Evolutionary conservation across 2,888 invertebrate species (phyloP).

Genomic region (Helleia helle): DNA sequence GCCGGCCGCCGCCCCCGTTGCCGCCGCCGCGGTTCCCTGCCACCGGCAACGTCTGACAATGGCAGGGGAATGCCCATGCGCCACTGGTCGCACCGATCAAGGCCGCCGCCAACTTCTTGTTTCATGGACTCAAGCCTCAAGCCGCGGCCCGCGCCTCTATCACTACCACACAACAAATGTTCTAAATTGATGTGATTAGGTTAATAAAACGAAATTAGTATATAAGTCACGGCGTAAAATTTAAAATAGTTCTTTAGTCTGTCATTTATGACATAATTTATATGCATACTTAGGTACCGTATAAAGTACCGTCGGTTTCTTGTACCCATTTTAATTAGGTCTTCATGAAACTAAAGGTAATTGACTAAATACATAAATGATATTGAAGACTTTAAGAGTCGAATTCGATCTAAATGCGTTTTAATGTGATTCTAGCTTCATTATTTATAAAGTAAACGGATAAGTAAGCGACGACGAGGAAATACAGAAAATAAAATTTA

Average conservation of each 20-base stretch:
- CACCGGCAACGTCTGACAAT: slow-evolving; percentile 85
- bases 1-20: slow-evolving; percentile 86
- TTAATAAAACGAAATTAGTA: slow-evolving; percentile 55
- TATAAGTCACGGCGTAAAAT: slow-evolving; percentile 63
- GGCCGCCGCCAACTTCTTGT: slow-evolving; percentile 80
- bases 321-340: slow-evolving; percentile 62
- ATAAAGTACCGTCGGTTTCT: slow-evolving; percentile 59
- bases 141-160: slow-evolving; percentile 55
- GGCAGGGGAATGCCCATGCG: slow-evolving; percentile 76
- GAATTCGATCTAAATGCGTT: slow-evolving; percentile 17
- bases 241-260: slow-evolving; percentile 62
- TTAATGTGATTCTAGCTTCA: slow-evolving; percentile 36
- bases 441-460: slow-evolving; percentile 29
- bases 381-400: slow-evolving; percentile 15
- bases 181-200: slow-evolving; percentile 73
- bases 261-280: slow-evolving; percentile 68
- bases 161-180: slow-evolving; percentile 72
- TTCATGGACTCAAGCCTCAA: slow-evolving; percentile 77
- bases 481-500: slow-evolving; percentile 35
- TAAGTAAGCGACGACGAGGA: slow-evolving; percentile 32
- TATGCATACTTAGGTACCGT: slow-evolving; percentile 53
- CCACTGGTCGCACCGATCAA: slow-evolving; percentile 75
- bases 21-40: slow-evolving; percentile 86
- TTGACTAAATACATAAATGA: slow-evolving; percentile 20
- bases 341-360: slow-evolving; percentile 37